These are phyloP conservation scores for Drosophila nasuta DNA, from an alignment of 1,140 invertebrate species.

Conservation along the genomic window DNA sequence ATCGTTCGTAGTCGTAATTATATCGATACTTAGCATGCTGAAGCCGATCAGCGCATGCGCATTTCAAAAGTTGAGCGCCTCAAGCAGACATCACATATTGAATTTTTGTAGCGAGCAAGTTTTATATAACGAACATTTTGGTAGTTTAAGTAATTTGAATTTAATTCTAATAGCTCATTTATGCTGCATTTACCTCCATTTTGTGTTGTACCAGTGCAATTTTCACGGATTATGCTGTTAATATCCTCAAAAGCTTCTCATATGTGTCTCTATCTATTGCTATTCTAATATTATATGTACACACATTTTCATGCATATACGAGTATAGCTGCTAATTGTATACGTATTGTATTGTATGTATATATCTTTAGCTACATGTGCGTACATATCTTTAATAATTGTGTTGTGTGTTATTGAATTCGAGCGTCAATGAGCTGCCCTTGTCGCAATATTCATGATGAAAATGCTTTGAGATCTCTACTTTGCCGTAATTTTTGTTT, in stretches of 20 bases:
- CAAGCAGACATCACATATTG: conserved; percentile 10
- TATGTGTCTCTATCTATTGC: conserved; percentile 6
- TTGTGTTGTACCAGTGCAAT: conserved; percentile 12
- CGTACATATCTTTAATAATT: conserved; percentile 8
- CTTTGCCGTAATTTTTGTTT: neutral
- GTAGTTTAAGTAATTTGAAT: conserved; percentile 9
- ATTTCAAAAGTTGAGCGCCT: conserved; percentile 17
- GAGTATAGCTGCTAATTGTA: no score
- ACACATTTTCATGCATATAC: conserved; percentile 12
- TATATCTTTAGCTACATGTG: conserved; percentile 16
- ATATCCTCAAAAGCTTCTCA: neutral
- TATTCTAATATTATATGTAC: conserved; percentile 6
- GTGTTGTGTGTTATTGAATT: conserved; percentile 5
- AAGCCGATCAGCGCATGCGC: conserved; percentile 12
- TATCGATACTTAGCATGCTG: conserved; percentile 8
- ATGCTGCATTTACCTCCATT: neutral
- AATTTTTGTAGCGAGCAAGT: conserved; percentile 13
- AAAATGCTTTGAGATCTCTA: no score
- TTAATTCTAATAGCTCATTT: conserved; percentile 6
- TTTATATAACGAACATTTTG: conserved; percentile 20
- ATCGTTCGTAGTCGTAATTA: neutral
- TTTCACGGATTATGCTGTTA: neutral
- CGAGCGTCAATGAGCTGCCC: conserved; percentile 4
- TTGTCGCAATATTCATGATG: neutral
- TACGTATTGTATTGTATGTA: neutral